Evolutionary conservation across 2,888 invertebrate genomes (phyloP), one percentile per base, ranked within the genome.

Genomic region (Stictocephala bisonia): DNA sequence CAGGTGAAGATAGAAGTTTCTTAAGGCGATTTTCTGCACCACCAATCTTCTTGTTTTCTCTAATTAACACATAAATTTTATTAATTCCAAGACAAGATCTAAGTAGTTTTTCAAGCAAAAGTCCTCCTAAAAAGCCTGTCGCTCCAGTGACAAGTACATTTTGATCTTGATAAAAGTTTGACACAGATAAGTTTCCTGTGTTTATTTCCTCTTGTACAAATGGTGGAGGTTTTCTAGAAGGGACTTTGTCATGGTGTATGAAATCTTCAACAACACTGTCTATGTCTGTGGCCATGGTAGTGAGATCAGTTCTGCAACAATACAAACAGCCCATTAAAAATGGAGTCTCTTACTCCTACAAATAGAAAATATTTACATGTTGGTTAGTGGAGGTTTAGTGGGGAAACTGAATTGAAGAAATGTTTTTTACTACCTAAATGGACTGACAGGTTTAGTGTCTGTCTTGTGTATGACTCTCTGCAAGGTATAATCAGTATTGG

Each of bases 1-100:
- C 56, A 9, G 56, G 56, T 29, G 56, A 56, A 29, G 27, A 27
- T 20, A 56, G 31, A 27, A 56, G 27, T 56, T 56, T 56, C 56
- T 56, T 56, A 15, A 56, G 56, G 1, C 56, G 56, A 29, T 27
- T 56, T 27, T n/a, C 29, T 15, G 56, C 56, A 56, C 31, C 56
- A 29, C 29, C 56, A 1, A 31, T 56, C 15, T 56, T 56, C 18
- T 56, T 56, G 13, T 56, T 56, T n/a, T 27, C 56, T 29, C 56
- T 56, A 24, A 56, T 56, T 31, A 56, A 56, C 1, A 56, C 56
- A 29, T 56, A 56, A 20, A 56, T 31, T 1, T 15, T 56, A 20
- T 56, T 29, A 20, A 56, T 27, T n/a, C 31, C 29, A 2, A 31
- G 56, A 15, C 56, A 56, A 13, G 56, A 56, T 2, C 56, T 27